These are phyloP conservation scores for Chiloscyllium plagiosum DNA, from an alignment of 2,113 vertebrate genomes.

Conservation along the genomic window DNA sequence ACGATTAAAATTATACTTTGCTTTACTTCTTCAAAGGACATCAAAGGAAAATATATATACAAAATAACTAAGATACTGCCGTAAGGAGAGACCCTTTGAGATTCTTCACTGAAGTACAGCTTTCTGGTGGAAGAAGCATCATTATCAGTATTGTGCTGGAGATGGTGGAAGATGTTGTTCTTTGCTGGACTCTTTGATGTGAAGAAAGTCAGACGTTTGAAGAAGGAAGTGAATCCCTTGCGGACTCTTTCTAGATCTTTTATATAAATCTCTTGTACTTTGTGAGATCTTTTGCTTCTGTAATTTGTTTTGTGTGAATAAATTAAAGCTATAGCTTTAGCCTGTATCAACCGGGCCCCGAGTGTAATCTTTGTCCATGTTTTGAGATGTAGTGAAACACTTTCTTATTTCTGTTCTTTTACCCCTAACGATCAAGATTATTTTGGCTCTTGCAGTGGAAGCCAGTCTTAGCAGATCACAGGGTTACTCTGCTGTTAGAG, in stretches of 20 bases:
- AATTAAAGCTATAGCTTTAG: slow-evolving; percentile 12
- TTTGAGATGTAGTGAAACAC: not conserved
- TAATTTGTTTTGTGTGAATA: slow-evolving; percentile 27
- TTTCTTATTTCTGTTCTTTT: not conserved
- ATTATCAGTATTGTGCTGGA: not conserved
- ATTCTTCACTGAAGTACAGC: slow-evolving; percentile 20
- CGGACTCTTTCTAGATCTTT: not conserved
- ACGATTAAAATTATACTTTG: slow-evolving; percentile 28
- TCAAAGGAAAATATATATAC: slow-evolving; percentile 28
- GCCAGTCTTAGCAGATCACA: too few species aligned
- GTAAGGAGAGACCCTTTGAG: not conserved
- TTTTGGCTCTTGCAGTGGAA: not conserved
- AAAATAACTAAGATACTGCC: slow-evolving; percentile 13
- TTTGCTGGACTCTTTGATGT: not conserved
- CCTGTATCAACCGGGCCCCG: not conserved
- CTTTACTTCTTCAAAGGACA: slow-evolving; percentile 28
- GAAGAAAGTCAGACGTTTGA: not conserved
- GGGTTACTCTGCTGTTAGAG: too few species aligned
- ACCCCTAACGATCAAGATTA: not conserved
- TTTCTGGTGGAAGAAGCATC: not conserved
- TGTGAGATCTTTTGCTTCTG: slow-evolving; percentile 14
- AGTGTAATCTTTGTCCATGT: not conserved
- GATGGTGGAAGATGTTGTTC: not conserved
- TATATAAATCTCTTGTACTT: slow-evolving; percentile 17
- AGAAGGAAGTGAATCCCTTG: not conserved